These are phyloP conservation scores for Drosophila sp. DNA, from an alignment of 1,140 invertebrate genomes.

Conservation along the genomic window DNA sequence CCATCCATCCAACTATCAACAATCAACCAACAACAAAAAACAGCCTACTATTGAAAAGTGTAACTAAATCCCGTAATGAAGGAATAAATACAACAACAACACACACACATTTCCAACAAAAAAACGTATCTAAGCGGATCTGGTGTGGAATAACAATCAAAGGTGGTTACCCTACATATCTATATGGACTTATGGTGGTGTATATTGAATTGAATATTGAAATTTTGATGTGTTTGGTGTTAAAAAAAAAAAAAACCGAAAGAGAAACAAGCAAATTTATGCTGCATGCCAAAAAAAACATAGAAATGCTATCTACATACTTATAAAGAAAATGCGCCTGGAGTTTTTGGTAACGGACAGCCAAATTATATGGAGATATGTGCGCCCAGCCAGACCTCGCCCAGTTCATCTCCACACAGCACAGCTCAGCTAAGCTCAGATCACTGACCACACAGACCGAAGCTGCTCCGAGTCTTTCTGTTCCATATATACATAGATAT, in stretches of 20 bases:
- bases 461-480: slow-evolving; percentile 42
- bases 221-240: slow-evolving; percentile 34
- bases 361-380: slow-evolving; percentile 26
- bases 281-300: slow-evolving; percentile 54
- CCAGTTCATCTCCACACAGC: slow-evolving; percentile 51
- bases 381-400: slow-evolving; percentile 29
- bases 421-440: slow-evolving; percentile 49
- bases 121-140: slow-evolving; percentile 42
- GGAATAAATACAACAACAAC: slow-evolving; percentile 33
- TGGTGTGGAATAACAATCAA: slow-evolving; percentile 41
- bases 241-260: too few species aligned
- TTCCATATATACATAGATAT: slow-evolving; percentile 51
- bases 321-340: slow-evolving; percentile 39
- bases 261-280: slow-evolving; percentile 46
- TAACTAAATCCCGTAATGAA: slow-evolving; percentile 69
- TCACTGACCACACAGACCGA: slow-evolving; percentile 33
- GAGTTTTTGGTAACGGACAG: slow-evolving; percentile 73
- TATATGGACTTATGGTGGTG: slow-evolving; percentile 64
- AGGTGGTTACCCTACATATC: slow-evolving; percentile 24
- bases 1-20: slow-evolving; percentile 21
- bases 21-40: slow-evolving; percentile 40
- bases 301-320: slow-evolving; percentile 50
- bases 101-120: background rate
- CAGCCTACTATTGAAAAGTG: slow-evolving; percentile 59
- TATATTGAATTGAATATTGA: slow-evolving; percentile 56